phyloP scores from a whole-genome alignment of 2,888 invertebrate species.

The Andricus quercusramuli region DNA sequence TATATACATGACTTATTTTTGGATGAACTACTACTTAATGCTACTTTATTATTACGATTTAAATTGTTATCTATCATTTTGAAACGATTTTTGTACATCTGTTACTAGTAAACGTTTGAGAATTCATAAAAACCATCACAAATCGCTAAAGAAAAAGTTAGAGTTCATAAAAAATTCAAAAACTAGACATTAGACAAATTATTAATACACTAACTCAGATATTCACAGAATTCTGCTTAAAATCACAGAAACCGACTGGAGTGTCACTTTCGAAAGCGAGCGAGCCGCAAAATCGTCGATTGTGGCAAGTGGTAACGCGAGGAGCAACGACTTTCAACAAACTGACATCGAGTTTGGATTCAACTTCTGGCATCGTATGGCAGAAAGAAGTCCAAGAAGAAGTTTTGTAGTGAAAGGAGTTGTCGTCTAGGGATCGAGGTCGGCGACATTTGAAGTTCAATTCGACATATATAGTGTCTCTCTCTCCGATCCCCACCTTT shows the following conservation, averaged over 20 bases:
- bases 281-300: slow-evolving; percentile 14
- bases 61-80: no score
- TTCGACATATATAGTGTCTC: slow-evolving; percentile 41
- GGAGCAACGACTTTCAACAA: slow-evolving; percentile 45
- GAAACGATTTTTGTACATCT: no score
- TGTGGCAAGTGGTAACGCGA: slow-evolving; percentile 42
- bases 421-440: slow-evolving; percentile 73
- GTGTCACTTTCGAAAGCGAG: slow-evolving; percentile 40
- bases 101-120: no score
- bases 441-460: slow-evolving; percentile 58
- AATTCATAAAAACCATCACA: not conserved
- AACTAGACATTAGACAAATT: not conserved
- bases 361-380: slow-evolving; percentile 58
- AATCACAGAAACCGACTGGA: not conserved
- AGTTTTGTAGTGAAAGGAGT: slow-evolving; percentile 77
- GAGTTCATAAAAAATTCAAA: not conserved
- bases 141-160: not conserved
- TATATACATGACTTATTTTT: no score
- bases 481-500: slow-evolving; percentile 57
- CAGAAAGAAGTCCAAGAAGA: slow-evolving; percentile 69
- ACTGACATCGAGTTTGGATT: slow-evolving; percentile 48
- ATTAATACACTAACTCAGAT: not conserved
- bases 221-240: not conserved
- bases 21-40: no score
- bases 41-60: no score